Evolutionary conservation across 2,888 invertebrate genomes (phyloP).

Genomic region (Sarcophaga carnaria): DNA sequence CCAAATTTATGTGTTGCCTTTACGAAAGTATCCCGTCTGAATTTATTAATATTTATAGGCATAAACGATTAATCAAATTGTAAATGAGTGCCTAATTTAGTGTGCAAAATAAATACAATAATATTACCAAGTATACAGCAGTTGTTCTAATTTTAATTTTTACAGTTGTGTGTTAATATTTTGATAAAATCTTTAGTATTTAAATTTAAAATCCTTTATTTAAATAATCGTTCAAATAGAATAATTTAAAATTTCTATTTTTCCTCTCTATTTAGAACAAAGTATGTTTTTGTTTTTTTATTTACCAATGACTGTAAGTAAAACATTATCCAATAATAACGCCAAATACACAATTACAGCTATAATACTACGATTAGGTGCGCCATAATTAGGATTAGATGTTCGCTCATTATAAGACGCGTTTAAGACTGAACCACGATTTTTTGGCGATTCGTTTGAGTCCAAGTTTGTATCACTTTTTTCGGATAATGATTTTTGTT

Average conservation of each 20-base stretch:
- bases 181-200: no score
- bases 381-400: constrained; percentile 70
- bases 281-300: background rate
- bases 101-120: background rate
- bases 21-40: no score
- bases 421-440: constrained; percentile 60
- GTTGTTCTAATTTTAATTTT: background rate
- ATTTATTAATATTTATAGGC: background rate
- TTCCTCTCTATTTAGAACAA: no score
- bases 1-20: no score
- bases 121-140: background rate
- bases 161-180: no score
- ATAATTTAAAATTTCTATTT: no score
- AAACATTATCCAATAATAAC: constrained; percentile 91
- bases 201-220: no score
- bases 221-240: no score
- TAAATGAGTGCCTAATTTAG: background rate
- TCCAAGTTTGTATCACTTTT: constrained; percentile 31
- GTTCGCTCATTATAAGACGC: constrained; percentile 56
- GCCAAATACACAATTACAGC: constrained; percentile 87
- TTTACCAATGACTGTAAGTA: constrained; percentile 94
- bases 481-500: constrained; percentile 6
- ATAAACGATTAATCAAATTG: background rate
- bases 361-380: constrained; percentile 77
- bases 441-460: constrained; percentile 37